phyloP scores from a whole-genome alignment of 1,140 invertebrate genomes.

The Cyclargus thomasi region DNA sequence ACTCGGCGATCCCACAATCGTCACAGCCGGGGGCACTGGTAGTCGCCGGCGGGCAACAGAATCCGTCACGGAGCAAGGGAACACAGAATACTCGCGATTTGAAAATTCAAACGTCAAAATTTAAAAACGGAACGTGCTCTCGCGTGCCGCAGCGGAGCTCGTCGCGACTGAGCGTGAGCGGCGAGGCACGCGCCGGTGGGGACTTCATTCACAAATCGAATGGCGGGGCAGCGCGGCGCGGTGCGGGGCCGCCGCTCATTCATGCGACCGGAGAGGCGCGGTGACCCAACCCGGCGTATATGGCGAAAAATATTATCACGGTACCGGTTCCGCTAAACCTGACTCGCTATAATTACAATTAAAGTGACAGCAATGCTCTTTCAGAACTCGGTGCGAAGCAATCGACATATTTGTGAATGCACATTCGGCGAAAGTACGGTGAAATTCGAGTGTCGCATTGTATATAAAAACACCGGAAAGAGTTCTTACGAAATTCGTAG shows the following conservation, averaged over 20 bases:
- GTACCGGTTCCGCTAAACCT: conserved; percentile 31
- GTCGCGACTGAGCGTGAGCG: conserved; percentile 60
- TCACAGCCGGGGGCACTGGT: conserved; percentile 17
- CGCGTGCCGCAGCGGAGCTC: conserved; percentile 53
- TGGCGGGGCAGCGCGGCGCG: conserved; percentile 44
- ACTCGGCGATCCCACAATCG: conserved; percentile 30
- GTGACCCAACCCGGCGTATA: conserved; percentile 39
- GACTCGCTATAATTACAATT: conserved; percentile 31
- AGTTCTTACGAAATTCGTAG: conserved; percentile 20
- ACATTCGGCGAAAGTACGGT: conserved; percentile 48
- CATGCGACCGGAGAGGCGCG: conserved; percentile 50
- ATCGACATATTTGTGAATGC: conserved; percentile 37
- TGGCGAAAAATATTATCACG: conserved; percentile 25
- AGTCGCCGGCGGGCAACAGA: conserved; percentile 11
- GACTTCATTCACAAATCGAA: conserved; percentile 68
- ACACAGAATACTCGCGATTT: conserved; percentile 49
- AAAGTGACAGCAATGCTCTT: conserved; percentile 29
- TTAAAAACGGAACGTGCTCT: conserved; percentile 43
- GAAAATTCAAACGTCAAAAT: conserved; percentile 54
- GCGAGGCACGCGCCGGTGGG: conserved; percentile 62
- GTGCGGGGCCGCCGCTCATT: conserved; percentile 42
- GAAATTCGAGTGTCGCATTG: conserved; percentile 41
- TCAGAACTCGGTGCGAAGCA: conserved; percentile 26
- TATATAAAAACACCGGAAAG: conserved; percentile 26
- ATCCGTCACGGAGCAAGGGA: conserved; percentile 25